Percentiles rank a stretch among this genome's conserved stretches.
Conservation (phyloP, 2,888 invertebrate species). For the Leptura quadrifasciata region DNA sequence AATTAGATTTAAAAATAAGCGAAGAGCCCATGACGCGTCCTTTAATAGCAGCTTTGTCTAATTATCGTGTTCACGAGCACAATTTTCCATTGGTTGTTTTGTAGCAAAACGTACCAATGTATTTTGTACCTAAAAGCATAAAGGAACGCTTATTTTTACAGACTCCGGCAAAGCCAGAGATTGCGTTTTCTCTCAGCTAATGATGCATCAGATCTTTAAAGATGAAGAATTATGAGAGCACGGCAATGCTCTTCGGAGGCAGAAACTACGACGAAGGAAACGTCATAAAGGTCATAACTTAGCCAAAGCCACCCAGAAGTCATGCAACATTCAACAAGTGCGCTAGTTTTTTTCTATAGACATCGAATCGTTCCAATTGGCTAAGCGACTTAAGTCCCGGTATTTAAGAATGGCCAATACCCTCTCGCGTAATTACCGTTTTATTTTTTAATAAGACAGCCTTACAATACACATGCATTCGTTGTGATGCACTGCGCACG, state of each 20-base stretch:
- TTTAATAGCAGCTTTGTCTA: no score
- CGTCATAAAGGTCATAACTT: slow-evolving; percentile 64
- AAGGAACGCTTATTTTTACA: slow-evolving; percentile 8
- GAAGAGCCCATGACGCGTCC: no score
- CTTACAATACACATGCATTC: slow-evolving; percentile 59
- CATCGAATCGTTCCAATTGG: slow-evolving; percentile 53
- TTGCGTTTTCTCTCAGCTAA: slow-evolving; percentile 18
- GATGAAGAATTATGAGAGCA: slow-evolving; percentile 49
- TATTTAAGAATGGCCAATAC: slow-evolving; percentile 59
- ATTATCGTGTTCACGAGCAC: not conserved
- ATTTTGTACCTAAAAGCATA: slow-evolving; percentile 17
- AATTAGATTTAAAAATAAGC: no score
- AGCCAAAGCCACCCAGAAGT: slow-evolving; percentile 64
- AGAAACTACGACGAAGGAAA: slow-evolving; percentile 49
- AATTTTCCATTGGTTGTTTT: not conserved
- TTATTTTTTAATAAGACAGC: slow-evolving; percentile 65
- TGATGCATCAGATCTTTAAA: slow-evolving; percentile 35
- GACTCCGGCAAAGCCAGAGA: slow-evolving; percentile 4
- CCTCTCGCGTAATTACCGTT: slow-evolving; percentile 64
- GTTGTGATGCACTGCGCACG: slow-evolving; percentile 60
- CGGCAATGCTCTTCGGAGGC: slow-evolving; percentile 43
- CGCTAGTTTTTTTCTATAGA: slow-evolving; percentile 57
- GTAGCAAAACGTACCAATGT: not conserved
- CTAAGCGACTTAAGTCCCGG: slow-evolving; percentile 46
- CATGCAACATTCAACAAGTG: slow-evolving; percentile 68